Percentiles rank a stretch among this genome's conserved stretches.
These are phyloP conservation scores for Oscheius sp. DNA, from an alignment of 2,888 invertebrate genomes.

Conservation along the genomic window DNA sequence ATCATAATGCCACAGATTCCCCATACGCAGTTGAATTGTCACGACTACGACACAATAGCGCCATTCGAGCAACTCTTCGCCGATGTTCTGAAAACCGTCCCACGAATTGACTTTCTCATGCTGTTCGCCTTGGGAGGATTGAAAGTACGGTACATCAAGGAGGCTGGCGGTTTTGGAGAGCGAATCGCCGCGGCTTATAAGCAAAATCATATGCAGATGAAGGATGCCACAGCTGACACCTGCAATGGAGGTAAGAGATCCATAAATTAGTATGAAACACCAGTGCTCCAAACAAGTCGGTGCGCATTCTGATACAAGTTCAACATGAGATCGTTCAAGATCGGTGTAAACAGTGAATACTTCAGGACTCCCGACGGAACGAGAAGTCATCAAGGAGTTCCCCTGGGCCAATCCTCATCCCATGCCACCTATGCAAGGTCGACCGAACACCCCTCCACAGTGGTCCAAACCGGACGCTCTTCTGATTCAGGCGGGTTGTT, in stretches of 20 bases:
- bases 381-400: constrained; percentile 45
- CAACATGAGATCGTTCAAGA: too few species aligned
- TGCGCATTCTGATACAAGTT: too few species aligned
- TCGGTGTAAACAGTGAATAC: background rate
- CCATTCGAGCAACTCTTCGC: constrained; percentile 65
- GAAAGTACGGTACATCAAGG: constrained; percentile 57
- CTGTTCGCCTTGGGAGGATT: constrained; percentile 67
- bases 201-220: constrained; percentile 47
- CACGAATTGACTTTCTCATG: constrained; percentile 66
- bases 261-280: background rate
- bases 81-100: constrained; percentile 53
- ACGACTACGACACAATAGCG: constrained; percentile 69
- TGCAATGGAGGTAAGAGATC: constrained; percentile 45
- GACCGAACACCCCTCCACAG: constrained; percentile 1
- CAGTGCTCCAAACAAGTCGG: too few species aligned
- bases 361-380: constrained; percentile 46
- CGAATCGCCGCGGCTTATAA: constrained; percentile 47
- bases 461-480: constrained; percentile 60
- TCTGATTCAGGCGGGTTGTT: constrained; percentile 63
- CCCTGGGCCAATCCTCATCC: constrained; percentile 50
- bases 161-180: constrained; percentile 44
- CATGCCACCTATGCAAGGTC: constrained; percentile 14
- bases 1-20: constrained; percentile 71
- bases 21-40: constrained; percentile 69
- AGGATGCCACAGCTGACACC: constrained; percentile 42